Base-by-base conservation (phyloP, 2,888 invertebrate species). In the Lathronympha strigana region DNA sequence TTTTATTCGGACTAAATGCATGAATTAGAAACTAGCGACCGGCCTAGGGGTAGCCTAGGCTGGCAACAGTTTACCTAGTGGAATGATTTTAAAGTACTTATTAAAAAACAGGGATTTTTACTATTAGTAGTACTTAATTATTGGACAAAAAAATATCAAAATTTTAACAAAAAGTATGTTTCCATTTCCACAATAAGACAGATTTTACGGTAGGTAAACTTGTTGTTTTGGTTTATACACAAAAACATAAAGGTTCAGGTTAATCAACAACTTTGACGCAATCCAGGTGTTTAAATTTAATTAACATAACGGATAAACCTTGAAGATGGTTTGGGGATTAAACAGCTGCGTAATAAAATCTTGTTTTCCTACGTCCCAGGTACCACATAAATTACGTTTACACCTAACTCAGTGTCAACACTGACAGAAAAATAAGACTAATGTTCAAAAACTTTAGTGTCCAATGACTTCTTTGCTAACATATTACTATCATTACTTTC, bases 311-410 rank as follows among this genome's bases (percentile, higher is more conserved):
- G 68, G 73, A 73, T 76, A 75, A 78, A 71, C 76, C 71, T 72
- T 53, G 51, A 69, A 72, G 73, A 74, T 78, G 77, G 78, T 81
- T 75, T 72, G 76, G 73, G 80, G 81, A 82, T 81, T 81, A 80
- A 84, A 81, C 82, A 79, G 81, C 77, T 78, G 75, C 75, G 79
- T 81, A 84, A 83, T 82, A 79, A 80, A 84, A 83, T 81, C 81
- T 77, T 76, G 75, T 76, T 75, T 69, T 74, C 73, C 68, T 68
- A 69, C 61, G 75, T 71, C 76, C 78, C 78, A 77, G 76, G 79
- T 80, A 76, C 69, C 73, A 69, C 75, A 79, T 84, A 82, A 83
- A 85, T 81, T 76, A 76, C 71, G 64, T 70, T 71, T 71, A 67
- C 72, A 73, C 74, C 73, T 71, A 68, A 70, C 67, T 64, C 71